Evolutionary conservation across 2,797 vertebrate species (phyloP).

Genomic region (Rhinichthys osculus): DNA sequence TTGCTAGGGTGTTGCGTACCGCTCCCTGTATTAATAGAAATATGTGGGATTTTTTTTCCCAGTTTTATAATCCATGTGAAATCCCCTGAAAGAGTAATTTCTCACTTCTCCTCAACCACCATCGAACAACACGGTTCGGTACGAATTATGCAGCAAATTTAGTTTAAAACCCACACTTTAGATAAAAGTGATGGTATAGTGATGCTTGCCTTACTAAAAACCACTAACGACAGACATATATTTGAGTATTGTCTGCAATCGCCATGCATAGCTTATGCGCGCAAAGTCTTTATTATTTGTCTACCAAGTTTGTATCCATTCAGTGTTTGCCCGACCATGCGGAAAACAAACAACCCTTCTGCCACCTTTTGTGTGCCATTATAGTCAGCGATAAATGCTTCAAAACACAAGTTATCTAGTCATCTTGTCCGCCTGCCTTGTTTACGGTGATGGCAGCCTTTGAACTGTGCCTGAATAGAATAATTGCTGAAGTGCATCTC

Average conservation of each 20-base stretch:
- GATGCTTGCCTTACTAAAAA: neutral
- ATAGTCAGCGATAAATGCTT: slow-evolving; percentile 55
- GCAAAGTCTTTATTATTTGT: slow-evolving; percentile 22
- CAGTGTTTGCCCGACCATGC: slow-evolving; percentile 47
- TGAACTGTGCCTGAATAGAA: slow-evolving; percentile 50
- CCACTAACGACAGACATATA: neutral
- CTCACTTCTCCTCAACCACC: neutral
- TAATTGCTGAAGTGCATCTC: slow-evolving; percentile 60
- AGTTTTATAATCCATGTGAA: neutral
- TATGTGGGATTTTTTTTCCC: neutral
- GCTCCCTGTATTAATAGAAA: neutral
- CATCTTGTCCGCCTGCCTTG: slow-evolving; percentile 53
- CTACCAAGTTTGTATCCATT: slow-evolving; percentile 41
- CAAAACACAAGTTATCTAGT: slow-evolving; percentile 54
- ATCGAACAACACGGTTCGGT: neutral
- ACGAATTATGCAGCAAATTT: neutral
- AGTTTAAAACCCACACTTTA: neutral
- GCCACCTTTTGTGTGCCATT: slow-evolving; percentile 55
- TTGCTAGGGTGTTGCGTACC: neutral
- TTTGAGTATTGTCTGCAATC: neutral
- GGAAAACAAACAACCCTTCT: slow-evolving; percentile 50
- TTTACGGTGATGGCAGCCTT: slow-evolving; percentile 56
- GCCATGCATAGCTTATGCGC: slow-evolving; percentile 3
- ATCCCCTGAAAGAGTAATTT: neutral
- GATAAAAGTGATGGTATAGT: neutral